phyloP scores from a whole-genome alignment of 2,888 invertebrate species.

The Dicyrtomina minuta region DNA sequence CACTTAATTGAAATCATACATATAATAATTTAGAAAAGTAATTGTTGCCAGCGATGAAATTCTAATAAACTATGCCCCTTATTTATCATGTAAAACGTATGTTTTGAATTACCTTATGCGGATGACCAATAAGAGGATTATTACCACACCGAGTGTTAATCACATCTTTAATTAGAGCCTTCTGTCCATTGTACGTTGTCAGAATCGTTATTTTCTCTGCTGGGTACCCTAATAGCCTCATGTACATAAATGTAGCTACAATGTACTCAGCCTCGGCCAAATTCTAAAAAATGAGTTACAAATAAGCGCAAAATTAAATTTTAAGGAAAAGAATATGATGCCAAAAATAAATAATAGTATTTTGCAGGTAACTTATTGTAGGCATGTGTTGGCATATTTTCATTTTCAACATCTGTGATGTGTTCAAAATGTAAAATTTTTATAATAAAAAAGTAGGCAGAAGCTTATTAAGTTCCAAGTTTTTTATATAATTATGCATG shows the following conservation, averaged over 20 bases:
- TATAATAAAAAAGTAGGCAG: too few relatives aligned
- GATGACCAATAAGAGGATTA: conserved; percentile 91
- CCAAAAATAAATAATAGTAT: background rate
- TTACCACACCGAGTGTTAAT: conserved; percentile 88
- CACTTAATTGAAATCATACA: too few relatives aligned
- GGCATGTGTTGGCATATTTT: background rate
- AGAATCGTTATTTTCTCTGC: conserved; percentile 94
- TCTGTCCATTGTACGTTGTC: conserved; percentile 99
- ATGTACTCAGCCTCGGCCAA: conserved; percentile 90
- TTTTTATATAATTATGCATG: too few relatives aligned
- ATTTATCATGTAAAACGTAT: too few relatives aligned
- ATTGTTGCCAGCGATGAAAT: too few relatives aligned
- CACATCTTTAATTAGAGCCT: conserved; percentile 94
- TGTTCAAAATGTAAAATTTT: background rate
- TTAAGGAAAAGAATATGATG: background rate
- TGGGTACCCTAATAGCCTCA: conserved; percentile 95
- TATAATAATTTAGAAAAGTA: too few relatives aligned
- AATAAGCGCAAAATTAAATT: background rate
- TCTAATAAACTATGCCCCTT: too few relatives aligned
- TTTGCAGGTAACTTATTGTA: too few relatives aligned
- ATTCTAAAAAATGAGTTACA: conserved; percentile 65
- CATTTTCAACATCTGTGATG: background rate
- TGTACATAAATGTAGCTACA: conserved; percentile 97
- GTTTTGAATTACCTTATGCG: conserved; percentile 76
- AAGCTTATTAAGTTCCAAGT: too few relatives aligned